Evolutionary conservation across 2,888 invertebrate species (phyloP).

Genomic region (Drosophila multiciliata): DNA sequence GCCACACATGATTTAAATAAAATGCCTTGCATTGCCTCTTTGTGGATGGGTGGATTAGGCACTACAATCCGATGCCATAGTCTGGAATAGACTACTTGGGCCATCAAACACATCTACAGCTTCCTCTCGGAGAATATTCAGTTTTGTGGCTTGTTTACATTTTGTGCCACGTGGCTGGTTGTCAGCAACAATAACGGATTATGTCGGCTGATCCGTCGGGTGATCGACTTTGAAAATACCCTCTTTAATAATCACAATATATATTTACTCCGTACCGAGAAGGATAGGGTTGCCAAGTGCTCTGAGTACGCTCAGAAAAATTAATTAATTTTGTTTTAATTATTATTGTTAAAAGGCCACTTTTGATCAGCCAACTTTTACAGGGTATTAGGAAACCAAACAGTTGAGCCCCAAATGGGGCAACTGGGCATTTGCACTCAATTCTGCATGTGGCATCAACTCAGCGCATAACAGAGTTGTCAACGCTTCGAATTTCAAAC

Average conservation of each 20-base stretch:
- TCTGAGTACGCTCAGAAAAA: no score
- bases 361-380: neutral
- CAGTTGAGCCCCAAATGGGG: constrained; percentile 33
- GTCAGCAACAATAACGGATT: constrained; percentile 50
- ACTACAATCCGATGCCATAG: neutral
- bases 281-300: no score
- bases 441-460: constrained; percentile 34
- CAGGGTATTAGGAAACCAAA: constrained; percentile 23
- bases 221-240: constrained; percentile 18
- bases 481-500: constrained; percentile 11
- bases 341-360: neutral
- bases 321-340: neutral
- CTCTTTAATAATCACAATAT: constrained; percentile 1
- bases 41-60: neutral
- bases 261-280: neutral
- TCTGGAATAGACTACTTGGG: neutral
- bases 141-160: constrained; percentile 68
- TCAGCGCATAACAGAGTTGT: constrained; percentile 42
- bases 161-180: constrained; percentile 70
- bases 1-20: neutral
- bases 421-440: constrained; percentile 49
- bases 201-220: neutral
- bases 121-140: constrained; percentile 25
- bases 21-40: neutral
- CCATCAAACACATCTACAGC: neutral